Conservation (phyloP, 2,113 vertebrate genomes). For the Dipodomys spectabilis region DNA sequence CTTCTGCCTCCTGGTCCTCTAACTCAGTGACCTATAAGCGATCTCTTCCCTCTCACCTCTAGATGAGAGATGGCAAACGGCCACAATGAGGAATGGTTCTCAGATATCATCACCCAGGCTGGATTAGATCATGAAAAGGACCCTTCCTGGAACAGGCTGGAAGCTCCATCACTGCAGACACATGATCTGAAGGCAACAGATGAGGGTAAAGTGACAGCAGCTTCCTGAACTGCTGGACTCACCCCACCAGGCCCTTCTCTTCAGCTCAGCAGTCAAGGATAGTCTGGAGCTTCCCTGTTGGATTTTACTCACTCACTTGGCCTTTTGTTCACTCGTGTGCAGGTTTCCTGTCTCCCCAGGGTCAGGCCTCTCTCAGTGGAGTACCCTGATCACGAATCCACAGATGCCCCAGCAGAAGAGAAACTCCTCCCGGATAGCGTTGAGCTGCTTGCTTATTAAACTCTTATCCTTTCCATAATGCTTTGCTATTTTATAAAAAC, state of each 20-base stretch:
- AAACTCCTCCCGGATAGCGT: conserved; percentile 32
- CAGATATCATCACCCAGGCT: conserved; percentile 59
- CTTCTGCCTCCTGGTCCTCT: neutral
- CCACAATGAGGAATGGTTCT: conserved; percentile 67
- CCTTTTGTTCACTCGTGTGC: neutral
- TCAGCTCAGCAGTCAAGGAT: neutral
- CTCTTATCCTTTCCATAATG: conserved; percentile 83
- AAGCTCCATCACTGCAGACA: conserved; percentile 44
- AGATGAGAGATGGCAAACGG: conserved; percentile 39
- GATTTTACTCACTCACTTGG: neutral
- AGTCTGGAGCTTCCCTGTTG: conserved; percentile 26
- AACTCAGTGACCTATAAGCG: conserved; percentile 13
- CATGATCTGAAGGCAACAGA: conserved; percentile 64
- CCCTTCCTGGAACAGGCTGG: conserved; percentile 65
- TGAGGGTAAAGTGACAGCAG: conserved; percentile 44
- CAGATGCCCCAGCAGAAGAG: conserved; percentile 42
- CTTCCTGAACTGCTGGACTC: conserved; percentile 41
- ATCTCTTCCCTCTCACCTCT: conserved; percentile 12
- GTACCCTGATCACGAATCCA: neutral
- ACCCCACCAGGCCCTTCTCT: neutral
- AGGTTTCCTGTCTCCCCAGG: neutral
- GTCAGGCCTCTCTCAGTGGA: neutral
- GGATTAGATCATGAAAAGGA: conserved; percentile 67
- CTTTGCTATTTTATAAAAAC: conserved; percentile 83
- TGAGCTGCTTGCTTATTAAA: conserved; percentile 73